Evolutionary conservation across 2,888 invertebrate species (phyloP), one percentile per base, ranked within the genome.

Genomic region (Cremastinae sp.): DNA sequence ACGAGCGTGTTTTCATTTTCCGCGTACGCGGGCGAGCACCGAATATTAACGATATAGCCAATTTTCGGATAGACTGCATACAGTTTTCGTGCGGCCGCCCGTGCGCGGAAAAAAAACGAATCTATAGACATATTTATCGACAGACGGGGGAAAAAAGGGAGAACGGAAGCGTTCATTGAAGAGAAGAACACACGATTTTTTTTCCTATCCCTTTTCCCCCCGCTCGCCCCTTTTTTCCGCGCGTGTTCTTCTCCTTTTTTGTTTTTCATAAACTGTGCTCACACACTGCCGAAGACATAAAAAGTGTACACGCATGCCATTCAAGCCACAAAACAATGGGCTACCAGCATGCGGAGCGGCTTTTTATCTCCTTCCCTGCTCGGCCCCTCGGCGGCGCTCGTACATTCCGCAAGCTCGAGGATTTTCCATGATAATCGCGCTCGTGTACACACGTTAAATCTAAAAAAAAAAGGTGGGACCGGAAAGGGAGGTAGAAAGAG

Each of bases 391-490:
- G 8, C 47, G 12, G 14, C 53, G 12, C 41, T 28, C 36, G 28
- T 34, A 58, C 28, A 59, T 58, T 5, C 47, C 72, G 51, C 45
- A 53, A 70, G 72, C 72, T 62, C 68, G 65, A 47, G 69, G 76
- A 69, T 76, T 76, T 76, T 65, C 28, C 73, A 69, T 65, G 73
- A 76, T 76, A 76, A 76, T 76, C 76, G 76, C 22, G 28, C 28
- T 28, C 28, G 28, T 28, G 28, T 64, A 12, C 38, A 9, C 38
- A 41, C 14, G 53, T 16, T 53, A 20, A 43, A 22, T 43, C 43
- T 41, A 2, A 5, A 2, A 28, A 28, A 28, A 28, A 28, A 28
- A 28, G 2, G 28, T 3, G 28, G 5, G 5, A 14, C n/a, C 12
- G 20, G 47, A 45, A 47, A 12, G 28, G 18, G n/a, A 54, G 68